A percentile compares a stretch with the other conserved stretches of the same genome.
Conservation (phyloP, 2,113 vertebrate species). For the Periophthalmus modestus region DNA sequence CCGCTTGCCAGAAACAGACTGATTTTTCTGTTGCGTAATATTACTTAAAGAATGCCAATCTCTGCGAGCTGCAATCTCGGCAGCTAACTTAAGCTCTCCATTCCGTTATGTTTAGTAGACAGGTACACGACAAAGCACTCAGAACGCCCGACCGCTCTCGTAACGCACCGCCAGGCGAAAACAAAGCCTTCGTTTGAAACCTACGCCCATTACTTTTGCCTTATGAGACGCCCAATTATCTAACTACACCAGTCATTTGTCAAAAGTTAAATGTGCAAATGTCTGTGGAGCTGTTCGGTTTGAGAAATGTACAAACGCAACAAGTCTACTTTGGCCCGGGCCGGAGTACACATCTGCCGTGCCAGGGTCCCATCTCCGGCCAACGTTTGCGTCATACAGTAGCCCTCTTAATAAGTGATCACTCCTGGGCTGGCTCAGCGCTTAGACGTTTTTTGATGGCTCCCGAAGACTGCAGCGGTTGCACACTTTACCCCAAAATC, state of each 20-base stretch:
- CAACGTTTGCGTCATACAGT: constrained; percentile 65
- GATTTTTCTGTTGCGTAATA: not conserved
- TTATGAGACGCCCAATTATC: not conserved
- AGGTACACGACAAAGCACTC: not conserved
- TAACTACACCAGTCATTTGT: not conserved
- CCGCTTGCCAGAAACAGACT: not conserved
- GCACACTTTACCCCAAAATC: constrained; percentile 49
- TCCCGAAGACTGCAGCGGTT: constrained; percentile 56
- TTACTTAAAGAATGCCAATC: not conserved
- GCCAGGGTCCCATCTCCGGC: constrained; percentile 37
- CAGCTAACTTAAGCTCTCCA: too few species aligned
- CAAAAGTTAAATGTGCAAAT: constrained; percentile 1
- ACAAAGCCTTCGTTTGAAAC: not conserved
- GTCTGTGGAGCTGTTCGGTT: constrained; percentile 9
- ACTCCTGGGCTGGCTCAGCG: constrained; percentile 66
- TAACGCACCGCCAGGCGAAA: not conserved
- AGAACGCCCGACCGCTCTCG: not conserved
- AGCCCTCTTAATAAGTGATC: constrained; percentile 71
- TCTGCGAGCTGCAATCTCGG: too few species aligned
- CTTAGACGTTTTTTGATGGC: constrained; percentile 58
- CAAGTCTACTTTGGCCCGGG: constrained; percentile 16
- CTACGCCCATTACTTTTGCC: not conserved
- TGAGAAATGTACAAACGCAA: constrained; percentile 20
- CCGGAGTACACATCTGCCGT: constrained; percentile 19
- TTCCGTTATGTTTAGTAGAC: not conserved